Conservation (phyloP, 2,888 invertebrate species). For the Vannuccia rotundouncinata region DNA sequence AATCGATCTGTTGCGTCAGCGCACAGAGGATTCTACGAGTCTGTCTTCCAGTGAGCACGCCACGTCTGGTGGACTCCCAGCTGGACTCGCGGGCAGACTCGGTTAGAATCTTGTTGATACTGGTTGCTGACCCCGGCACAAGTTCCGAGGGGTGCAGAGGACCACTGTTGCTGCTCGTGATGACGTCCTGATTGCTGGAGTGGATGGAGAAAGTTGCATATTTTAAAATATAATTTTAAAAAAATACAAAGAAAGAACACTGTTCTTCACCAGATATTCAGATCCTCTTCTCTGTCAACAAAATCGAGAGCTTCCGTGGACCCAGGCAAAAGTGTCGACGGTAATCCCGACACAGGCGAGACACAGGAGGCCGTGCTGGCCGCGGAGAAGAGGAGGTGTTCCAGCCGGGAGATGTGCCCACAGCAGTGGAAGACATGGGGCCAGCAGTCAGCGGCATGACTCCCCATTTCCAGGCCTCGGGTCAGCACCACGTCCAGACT, state of each 20-base stretch:
- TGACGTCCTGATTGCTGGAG: too few relatives aligned
- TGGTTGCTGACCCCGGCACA: too few relatives aligned
- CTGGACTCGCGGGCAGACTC: conserved; percentile 32
- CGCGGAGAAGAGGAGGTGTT: conserved; percentile 25
- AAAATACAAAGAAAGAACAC: too few relatives aligned
- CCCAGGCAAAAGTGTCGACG: neutral
- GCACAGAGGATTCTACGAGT: conserved; percentile 83
- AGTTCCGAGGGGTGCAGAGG: too few relatives aligned
- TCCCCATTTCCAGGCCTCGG: conserved; percentile 79
- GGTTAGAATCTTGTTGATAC: too few relatives aligned
- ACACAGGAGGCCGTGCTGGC: conserved; percentile 79
- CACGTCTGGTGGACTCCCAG: conserved; percentile 55
- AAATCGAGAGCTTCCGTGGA: neutral
- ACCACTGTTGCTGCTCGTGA: neutral
- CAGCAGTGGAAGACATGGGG: conserved; percentile 74
- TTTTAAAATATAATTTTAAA: too few relatives aligned
- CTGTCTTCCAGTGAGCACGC: conserved; percentile 62
- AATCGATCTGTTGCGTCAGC: conserved; percentile 79
- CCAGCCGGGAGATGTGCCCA: neutral
- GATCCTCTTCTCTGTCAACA: neutral
- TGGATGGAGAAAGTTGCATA: too few relatives aligned
- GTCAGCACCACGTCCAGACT: conserved; percentile 83
- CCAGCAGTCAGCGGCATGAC: conserved; percentile 88
- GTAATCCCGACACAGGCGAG: conserved; percentile 61
- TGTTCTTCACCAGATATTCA: neutral